These are phyloP conservation scores for Bombyx huttoni DNA, from an alignment of 2,888 invertebrate species.

Conservation along the genomic window DNA sequence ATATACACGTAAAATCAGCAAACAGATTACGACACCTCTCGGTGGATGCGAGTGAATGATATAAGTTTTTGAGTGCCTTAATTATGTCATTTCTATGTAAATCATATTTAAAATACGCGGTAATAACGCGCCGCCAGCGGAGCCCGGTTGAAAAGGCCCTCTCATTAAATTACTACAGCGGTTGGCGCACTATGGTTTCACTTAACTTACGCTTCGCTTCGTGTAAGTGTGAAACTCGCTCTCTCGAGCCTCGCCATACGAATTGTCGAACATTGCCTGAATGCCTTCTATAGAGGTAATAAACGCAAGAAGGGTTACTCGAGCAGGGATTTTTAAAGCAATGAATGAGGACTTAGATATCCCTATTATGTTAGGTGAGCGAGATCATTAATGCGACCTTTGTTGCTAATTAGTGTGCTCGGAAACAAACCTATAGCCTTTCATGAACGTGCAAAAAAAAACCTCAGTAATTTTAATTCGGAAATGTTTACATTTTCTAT, in stretches of 20 bases:
- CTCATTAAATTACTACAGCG: constrained; percentile 67
- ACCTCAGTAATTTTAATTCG: too few species aligned
- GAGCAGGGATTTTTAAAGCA: not conserved
- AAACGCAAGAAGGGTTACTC: constrained; percentile 25
- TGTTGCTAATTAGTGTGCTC: too few species aligned
- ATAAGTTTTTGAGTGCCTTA: constrained; percentile 20
- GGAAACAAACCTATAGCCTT: too few species aligned
- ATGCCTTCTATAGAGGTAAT: constrained; percentile 56
- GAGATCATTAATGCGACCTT: too few species aligned
- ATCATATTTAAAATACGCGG: constrained; percentile 25
- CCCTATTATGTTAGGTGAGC: too few species aligned
- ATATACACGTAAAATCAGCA: too few species aligned
- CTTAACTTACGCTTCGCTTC: constrained; percentile 52
- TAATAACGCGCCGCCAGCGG: constrained; percentile 16
- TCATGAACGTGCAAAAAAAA: too few species aligned
- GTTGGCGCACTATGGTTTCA: constrained; percentile 58
- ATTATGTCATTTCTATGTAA: constrained; percentile 29
- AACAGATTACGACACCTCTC: too few species aligned
- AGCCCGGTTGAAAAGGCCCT: constrained; percentile 39
- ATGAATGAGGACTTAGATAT: too few species aligned
- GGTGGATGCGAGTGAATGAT: constrained; percentile 13
- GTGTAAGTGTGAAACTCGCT: constrained; percentile 62
- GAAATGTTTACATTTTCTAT: too few species aligned
- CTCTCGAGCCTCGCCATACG: constrained; percentile 34
- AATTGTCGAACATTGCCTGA: constrained; percentile 42